Conservation (phyloP, 2,797 vertebrate species). For the Hybognathus amarus region DNA sequence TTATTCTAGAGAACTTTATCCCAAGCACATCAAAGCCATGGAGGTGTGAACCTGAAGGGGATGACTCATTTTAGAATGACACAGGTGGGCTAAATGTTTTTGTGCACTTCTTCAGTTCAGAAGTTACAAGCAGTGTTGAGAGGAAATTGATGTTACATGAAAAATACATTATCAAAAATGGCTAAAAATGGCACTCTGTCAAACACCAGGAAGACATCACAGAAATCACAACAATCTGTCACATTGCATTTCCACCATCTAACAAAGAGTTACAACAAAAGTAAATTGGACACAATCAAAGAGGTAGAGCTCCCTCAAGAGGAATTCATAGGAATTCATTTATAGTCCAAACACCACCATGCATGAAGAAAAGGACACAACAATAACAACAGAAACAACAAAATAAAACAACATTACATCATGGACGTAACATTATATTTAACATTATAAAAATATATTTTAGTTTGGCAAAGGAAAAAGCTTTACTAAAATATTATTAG, state of each 20-base stretch:
- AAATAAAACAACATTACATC: too few species aligned
- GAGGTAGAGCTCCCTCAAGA: neutral
- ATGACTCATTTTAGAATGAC: neutral
- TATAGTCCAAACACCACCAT: neutral
- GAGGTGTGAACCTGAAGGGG: neutral
- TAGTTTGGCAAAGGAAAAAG: too few species aligned
- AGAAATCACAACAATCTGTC: neutral
- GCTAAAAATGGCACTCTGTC: neutral
- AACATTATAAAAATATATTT: too few species aligned
- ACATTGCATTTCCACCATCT: neutral
- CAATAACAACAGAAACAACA: too few species aligned
- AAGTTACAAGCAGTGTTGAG: neutral
- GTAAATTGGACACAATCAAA: neutral
- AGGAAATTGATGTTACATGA: neutral
- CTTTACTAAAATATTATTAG: too few species aligned
- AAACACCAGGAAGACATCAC: neutral
- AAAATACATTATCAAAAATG: neutral
- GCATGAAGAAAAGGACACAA: too few species aligned
- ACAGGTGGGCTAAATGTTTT: neutral
- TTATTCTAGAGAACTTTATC: neutral
- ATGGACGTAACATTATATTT: too few species aligned
- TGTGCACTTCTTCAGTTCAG: neutral
- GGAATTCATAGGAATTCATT: neutral
- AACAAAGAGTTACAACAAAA: neutral
- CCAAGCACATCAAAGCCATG: neutral